Percentiles rank a stretch among this genome's conserved stretches.
Conservation (phyloP, 2,888 invertebrate genomes). For the Lepidocyrtoides sp. region DNA sequence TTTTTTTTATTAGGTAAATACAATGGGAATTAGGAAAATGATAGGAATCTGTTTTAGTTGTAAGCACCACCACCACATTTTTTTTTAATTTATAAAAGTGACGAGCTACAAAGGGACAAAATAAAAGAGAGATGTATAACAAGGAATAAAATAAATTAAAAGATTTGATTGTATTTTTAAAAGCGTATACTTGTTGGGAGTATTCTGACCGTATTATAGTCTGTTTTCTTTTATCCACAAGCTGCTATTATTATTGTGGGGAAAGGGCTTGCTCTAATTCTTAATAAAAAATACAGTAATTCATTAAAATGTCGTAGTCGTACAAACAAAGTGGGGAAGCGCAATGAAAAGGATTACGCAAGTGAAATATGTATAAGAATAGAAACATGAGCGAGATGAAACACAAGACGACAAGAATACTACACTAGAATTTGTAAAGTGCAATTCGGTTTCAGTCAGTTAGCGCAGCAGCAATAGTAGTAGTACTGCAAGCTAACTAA, state of each 20-base stretch:
- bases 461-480: neutral
- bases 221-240: neutral
- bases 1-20: neutral
- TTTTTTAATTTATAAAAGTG: slow-evolving; percentile 18
- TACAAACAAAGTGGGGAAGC: too few relatives aligned
- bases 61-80: slow-evolving; percentile 3
- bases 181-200: slow-evolving; percentile 18
- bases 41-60: neutral
- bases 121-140: slow-evolving; percentile 18
- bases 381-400: neutral
- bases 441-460: slow-evolving; percentile 32
- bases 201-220: slow-evolving; percentile 1
- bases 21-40: slow-evolving; percentile 16
- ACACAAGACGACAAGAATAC: neutral
- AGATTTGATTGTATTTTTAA: slow-evolving; percentile 29
- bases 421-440: slow-evolving; percentile 30
- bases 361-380: neutral
- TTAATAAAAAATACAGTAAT: slow-evolving; percentile 30
- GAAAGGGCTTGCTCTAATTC: neutral
- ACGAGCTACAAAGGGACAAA: neutral
- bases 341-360: neutral
- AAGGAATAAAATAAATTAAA: slow-evolving; percentile 10
- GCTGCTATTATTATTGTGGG: neutral
- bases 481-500: slow-evolving; percentile 5
- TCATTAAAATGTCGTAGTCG: slow-evolving; percentile 37